phyloP scores from a whole-genome alignment of 2,797 vertebrate genomes.

The Sciurus vulgaris region DNA sequence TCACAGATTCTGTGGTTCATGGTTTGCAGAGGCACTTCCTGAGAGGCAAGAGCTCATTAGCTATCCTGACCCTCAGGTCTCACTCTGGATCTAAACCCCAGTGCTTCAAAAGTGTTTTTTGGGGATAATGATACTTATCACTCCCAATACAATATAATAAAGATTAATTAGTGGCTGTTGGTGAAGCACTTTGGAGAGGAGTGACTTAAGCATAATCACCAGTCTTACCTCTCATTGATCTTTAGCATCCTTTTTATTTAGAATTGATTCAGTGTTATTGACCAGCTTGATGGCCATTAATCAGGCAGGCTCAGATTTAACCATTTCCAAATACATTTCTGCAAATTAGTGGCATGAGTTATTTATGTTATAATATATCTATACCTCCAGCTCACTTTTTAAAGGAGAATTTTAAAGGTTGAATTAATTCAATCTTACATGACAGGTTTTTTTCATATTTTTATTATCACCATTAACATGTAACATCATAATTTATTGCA shows the following conservation, averaged over 20 bases:
- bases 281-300: constrained; percentile 69
- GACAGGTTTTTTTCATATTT: constrained; percentile 41
- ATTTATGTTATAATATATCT: constrained; percentile 44
- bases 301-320: constrained; percentile 55
- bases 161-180: constrained; percentile 71
- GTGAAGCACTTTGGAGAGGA: constrained; percentile 60
- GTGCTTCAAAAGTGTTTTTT: constrained; percentile 54
- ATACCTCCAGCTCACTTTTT: constrained; percentile 62
- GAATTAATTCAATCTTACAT: constrained; percentile 68
- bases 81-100: background rate
- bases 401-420: constrained; percentile 65
- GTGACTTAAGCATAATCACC: constrained; percentile 70
- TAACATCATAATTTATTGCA: constrained; percentile 54
- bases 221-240: constrained; percentile 71
- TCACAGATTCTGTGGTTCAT: background rate
- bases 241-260: constrained; percentile 76
- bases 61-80: background rate
- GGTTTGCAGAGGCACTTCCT: background rate
- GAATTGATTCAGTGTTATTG: constrained; percentile 71
- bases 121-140: constrained; percentile 51
- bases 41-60: background rate
- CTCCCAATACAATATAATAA: constrained; percentile 45
- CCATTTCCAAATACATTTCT: constrained; percentile 69
- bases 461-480: constrained; percentile 72
- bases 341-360: constrained; percentile 23